Conservation (phyloP, 2,888 invertebrate species). For the Agrochola litura region DNA sequence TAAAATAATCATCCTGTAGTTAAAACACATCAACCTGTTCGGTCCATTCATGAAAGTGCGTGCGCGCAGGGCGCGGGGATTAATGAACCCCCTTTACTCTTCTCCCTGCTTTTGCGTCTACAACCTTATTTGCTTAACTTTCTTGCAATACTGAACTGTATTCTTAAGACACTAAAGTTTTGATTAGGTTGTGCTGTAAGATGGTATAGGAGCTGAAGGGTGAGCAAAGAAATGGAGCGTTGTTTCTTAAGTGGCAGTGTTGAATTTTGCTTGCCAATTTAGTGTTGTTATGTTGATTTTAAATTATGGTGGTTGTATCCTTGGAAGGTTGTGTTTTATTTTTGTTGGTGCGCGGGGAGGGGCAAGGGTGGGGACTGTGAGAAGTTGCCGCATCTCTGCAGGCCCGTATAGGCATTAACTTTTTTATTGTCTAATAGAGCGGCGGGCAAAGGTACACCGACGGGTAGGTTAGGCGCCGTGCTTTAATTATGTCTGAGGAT, state of each 20-base stretch:
- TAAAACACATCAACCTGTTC: slow-evolving; percentile 89
- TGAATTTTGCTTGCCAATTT: slow-evolving; percentile 69
- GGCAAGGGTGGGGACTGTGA: slow-evolving; percentile 81
- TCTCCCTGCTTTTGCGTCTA: slow-evolving; percentile 79
- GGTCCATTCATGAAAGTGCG: slow-evolving; percentile 91
- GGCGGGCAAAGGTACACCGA: slow-evolving; percentile 85
- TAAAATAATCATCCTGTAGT: slow-evolving; percentile 80
- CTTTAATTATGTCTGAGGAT: slow-evolving; percentile 86
- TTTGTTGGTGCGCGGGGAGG: slow-evolving; percentile 75
- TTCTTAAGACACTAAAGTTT: slow-evolving; percentile 60
- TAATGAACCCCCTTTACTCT: slow-evolving; percentile 87
- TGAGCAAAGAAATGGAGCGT: slow-evolving; percentile 65
- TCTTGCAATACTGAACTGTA: slow-evolving; percentile 71
- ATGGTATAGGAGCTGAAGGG: slow-evolving; percentile 17
- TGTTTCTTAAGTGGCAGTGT: slow-evolving; percentile 69
- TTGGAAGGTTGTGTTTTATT: slow-evolving; percentile 89
- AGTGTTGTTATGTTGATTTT: slow-evolving; percentile 75
- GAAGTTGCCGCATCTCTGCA: slow-evolving; percentile 85
- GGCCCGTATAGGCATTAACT: slow-evolving; percentile 86
- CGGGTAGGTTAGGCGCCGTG: slow-evolving; percentile 89
- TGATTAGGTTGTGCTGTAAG: slow-evolving; percentile 60
- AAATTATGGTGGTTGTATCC: slow-evolving; percentile 89
- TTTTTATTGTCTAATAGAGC: slow-evolving; percentile 90
- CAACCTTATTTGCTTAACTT: slow-evolving; percentile 72
- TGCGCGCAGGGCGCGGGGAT: slow-evolving; percentile 90